These are phyloP conservation scores for Notoglanidium macrostoma DNA, from an alignment of 2,797 vertebrate species.

Conservation along the genomic window DNA sequence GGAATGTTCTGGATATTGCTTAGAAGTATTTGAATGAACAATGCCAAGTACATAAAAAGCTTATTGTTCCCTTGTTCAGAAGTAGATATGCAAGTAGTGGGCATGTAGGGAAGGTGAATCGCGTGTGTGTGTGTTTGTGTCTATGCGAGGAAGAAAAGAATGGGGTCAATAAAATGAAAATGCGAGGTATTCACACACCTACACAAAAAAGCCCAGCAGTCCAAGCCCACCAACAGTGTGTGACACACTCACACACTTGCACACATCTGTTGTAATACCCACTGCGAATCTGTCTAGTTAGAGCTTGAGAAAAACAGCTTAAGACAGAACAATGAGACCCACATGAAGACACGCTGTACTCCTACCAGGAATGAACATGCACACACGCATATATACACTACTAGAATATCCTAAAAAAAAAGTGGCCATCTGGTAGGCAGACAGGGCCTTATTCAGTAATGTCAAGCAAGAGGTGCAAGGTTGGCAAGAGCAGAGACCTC, in stretches of 20 bases:
- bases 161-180: constrained; percentile 28
- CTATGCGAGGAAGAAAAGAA: constrained; percentile 23
- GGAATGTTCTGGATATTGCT: background rate
- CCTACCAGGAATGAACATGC: constrained; percentile 15
- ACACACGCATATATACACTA: constrained; percentile 34
- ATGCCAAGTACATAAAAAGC: background rate
- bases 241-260: background rate
- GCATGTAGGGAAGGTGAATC: background rate
- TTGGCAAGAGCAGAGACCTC: background rate
- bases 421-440: constrained; percentile 43
- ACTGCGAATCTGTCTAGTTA: constrained; percentile 1
- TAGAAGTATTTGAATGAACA: background rate
- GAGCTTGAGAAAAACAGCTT: constrained; percentile 22
- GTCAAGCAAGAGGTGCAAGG: constrained; percentile 25
- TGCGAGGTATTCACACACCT: constrained; percentile 36
- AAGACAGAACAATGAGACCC: constrained; percentile 50
- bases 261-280: constrained; percentile 43
- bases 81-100: constrained; percentile 2
- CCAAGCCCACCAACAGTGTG: constrained; percentile 32
- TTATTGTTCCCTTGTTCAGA: constrained; percentile 1
- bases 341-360: constrained; percentile 37
- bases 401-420: constrained; percentile 9
- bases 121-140: constrained; percentile 27
- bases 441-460: constrained; percentile 38
- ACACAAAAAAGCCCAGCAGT: constrained; percentile 28